These are phyloP conservation scores for Venustoraphidia nigricollis DNA, from an alignment of 2,888 invertebrate genomes.

Conservation along the genomic window DNA sequence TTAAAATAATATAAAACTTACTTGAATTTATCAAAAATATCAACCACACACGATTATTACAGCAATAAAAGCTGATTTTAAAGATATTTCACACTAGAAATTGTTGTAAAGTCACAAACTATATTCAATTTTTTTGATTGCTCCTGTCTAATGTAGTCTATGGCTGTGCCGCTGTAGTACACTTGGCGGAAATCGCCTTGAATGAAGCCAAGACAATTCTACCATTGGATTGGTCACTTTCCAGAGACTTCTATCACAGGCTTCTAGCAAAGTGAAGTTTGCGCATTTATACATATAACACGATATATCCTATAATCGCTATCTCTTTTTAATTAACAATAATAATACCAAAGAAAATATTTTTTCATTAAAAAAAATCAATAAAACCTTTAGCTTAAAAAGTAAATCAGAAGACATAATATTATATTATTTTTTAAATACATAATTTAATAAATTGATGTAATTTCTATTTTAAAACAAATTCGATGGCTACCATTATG, in stretches of 20 bases:
- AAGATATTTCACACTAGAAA: neutral
- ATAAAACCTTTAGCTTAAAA: too few species aligned
- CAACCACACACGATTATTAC: neutral
- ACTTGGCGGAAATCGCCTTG: slow-evolving; percentile 17
- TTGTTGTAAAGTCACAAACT: slow-evolving; percentile 13
- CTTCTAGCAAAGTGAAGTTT: slow-evolving; percentile 25
- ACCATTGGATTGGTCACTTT: slow-evolving; percentile 18
- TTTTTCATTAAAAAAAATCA: too few species aligned
- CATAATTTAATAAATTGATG: too few species aligned
- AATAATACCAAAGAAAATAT: too few species aligned
- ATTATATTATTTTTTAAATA: too few species aligned
- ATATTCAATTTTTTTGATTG: slow-evolving; percentile 24
- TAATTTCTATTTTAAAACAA: too few species aligned
- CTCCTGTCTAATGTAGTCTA: neutral
- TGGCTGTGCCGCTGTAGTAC: slow-evolving; percentile 17
- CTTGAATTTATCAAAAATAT: slow-evolving; percentile 1
- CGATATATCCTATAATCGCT: too few species aligned
- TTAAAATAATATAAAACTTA: slow-evolving; percentile 2
- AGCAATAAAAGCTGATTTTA: neutral
- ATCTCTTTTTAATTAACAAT: too few species aligned
- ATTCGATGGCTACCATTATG: too few species aligned
- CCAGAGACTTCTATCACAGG: slow-evolving; percentile 30
- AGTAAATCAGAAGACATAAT: too few species aligned
- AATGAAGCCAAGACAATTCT: slow-evolving; percentile 20
- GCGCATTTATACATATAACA: slow-evolving; percentile 2